A percentile compares a stretch with the other conserved stretches of the same genome.
These are phyloP conservation scores for Anableps anableps DNA, from an alignment of 2,797 vertebrate species.

Conservation along the genomic window DNA sequence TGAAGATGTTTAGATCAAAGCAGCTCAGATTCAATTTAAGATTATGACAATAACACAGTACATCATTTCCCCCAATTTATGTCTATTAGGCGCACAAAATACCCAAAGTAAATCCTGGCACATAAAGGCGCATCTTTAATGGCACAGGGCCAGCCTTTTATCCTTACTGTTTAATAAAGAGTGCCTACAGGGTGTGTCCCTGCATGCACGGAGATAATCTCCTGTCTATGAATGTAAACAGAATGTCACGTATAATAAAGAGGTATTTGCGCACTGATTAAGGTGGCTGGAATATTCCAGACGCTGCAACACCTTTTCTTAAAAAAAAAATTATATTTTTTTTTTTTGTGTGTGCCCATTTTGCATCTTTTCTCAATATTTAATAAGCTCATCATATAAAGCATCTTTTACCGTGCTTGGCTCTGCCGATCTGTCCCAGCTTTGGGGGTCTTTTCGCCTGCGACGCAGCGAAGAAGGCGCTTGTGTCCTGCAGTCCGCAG, in stretches of 20 bases:
- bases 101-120: neutral
- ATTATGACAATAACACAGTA: conserved; percentile 1
- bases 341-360: neutral
- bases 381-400: neutral
- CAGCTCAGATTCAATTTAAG: neutral
- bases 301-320: neutral
- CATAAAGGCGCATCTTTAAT: conserved; percentile 35
- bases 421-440: conserved; percentile 95
- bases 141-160: conserved; percentile 22
- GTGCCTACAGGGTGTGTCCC: conserved; percentile 58
- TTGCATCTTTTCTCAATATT: neutral
- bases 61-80: conserved; percentile 4
- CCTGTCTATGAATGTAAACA: conserved; percentile 52
- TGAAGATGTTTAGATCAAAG: conserved; percentile 39
- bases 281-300: neutral
- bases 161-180: conserved; percentile 20
- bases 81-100: conserved; percentile 9
- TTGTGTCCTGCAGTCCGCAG: conserved; percentile 98
- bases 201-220: conserved; percentile 18
- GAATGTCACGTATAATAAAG: conserved; percentile 3
- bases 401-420: conserved; percentile 89
- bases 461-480: conserved; percentile 92
- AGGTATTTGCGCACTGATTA: neutral
- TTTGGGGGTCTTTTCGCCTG: conserved; percentile 97
- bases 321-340: neutral